These are phyloP conservation scores for Trachelipus rathkii DNA, from an alignment of 1,140 invertebrate genomes.

Conservation along the genomic window DNA sequence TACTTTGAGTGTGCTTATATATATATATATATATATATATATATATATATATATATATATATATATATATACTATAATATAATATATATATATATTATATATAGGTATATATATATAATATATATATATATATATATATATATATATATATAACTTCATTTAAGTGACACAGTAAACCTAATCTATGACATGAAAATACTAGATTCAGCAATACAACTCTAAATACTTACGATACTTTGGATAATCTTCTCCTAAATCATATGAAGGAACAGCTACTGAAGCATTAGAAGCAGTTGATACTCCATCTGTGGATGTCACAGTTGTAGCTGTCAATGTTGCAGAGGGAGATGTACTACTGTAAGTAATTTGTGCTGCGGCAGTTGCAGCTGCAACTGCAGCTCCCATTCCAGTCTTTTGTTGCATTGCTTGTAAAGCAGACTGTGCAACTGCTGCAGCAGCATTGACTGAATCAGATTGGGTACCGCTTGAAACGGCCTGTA, in stretches of 20 bases:
- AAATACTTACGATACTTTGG: slow-evolving; percentile 27
- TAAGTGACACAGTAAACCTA: too few species aligned
- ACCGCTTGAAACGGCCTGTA: slow-evolving; percentile 20
- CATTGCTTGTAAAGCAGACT: slow-evolving; percentile 76
- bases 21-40: too few species aligned
- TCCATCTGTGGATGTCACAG: slow-evolving; percentile 28
- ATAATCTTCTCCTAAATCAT: slow-evolving; percentile 12
- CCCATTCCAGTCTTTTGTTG: slow-evolving; percentile 52
- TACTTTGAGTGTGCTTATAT: too few species aligned
- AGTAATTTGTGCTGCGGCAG: slow-evolving; percentile 40
- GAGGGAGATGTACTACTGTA: slow-evolving; percentile 24
- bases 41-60: too few species aligned
- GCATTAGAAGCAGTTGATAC: slow-evolving; percentile 21
- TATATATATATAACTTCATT: too few species aligned
- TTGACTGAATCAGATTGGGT: slow-evolving; percentile 62
- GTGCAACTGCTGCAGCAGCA: slow-evolving; percentile 82
- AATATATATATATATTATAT: too few species aligned
- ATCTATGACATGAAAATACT: too few species aligned
- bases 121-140: too few species aligned
- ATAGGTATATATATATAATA: too few species aligned
- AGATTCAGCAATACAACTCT: too few species aligned
- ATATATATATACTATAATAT: too few species aligned
- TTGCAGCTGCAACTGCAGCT: slow-evolving; percentile 25
- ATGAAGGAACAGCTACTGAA: background rate
- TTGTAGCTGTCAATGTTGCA: slow-evolving; percentile 28